Percentiles rank a stretch among this genome's conserved stretches.
Conservation (phyloP, 2,797 vertebrate genomes). For the Acipenser oxyrinchus region DNA sequence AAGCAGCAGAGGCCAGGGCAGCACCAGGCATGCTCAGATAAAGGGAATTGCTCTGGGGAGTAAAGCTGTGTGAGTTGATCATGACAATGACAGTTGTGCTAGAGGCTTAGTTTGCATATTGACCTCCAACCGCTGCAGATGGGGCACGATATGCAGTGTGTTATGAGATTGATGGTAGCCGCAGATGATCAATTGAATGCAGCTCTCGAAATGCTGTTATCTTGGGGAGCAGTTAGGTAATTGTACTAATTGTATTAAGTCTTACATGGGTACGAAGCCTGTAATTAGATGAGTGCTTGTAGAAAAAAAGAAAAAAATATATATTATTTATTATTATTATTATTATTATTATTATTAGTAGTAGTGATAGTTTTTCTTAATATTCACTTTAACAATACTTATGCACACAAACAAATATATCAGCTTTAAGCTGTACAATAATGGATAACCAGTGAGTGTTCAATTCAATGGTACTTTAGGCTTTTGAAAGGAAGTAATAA, state of each 20-base stretch:
- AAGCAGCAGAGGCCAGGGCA: background rate
- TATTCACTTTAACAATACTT: no score
- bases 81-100: constrained; percentile 28
- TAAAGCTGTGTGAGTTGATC: constrained; percentile 16
- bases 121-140: constrained; percentile 26
- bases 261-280: background rate
- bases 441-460: no score
- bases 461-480: no score
- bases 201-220: background rate
- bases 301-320: no score
- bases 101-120: constrained; percentile 37
- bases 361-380: no score
- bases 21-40: background rate
- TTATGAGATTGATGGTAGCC: background rate
- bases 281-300: background rate
- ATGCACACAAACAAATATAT: no score
- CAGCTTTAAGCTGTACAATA: no score
- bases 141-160: constrained; percentile 7
- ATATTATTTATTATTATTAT: no score
- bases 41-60: constrained; percentile 26
- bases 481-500: no score
- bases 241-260: background rate
- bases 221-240: background rate
- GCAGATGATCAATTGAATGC: background rate
- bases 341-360: no score